Percentiles rank a stretch among this genome's conserved stretches.
Conservation (phyloP, 2,888 invertebrate genomes). For the Theodoxus fluviatilis region DNA sequence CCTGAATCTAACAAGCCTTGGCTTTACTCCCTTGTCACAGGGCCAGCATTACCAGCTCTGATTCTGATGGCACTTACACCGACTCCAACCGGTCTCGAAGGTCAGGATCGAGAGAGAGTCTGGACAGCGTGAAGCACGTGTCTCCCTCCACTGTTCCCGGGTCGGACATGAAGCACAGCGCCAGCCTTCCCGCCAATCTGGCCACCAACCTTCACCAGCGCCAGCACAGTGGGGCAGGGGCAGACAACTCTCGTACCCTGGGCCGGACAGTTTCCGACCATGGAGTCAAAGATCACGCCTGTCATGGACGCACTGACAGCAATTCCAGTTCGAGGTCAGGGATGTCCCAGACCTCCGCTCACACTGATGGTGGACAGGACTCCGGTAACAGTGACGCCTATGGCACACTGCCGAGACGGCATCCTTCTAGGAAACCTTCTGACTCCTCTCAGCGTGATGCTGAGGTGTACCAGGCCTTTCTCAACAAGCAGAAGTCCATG, state of each 20-base stretch:
- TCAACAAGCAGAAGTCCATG: conserved; percentile 44
- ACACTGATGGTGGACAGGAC: conserved; percentile 13
- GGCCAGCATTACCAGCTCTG: conserved; percentile 38
- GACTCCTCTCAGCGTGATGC: conserved; percentile 40
- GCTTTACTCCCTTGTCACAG: conserved; percentile 28
- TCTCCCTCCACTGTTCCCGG: background rate
- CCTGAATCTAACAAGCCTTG: background rate
- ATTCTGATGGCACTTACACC: conserved; percentile 36
- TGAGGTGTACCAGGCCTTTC: conserved; percentile 48
- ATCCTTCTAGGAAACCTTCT: conserved; percentile 37
- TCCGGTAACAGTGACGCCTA: conserved; percentile 42
- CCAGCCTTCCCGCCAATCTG: conserved; percentile 22
- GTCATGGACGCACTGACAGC: conserved; percentile 28
- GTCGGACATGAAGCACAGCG: background rate
- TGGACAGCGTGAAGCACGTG: background rate
- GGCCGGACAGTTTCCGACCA: conserved; percentile 20
- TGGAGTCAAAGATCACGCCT: conserved; percentile 17
- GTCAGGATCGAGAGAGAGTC: conserved; percentile 22
- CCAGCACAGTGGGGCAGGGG: background rate
- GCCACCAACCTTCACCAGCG: no score
- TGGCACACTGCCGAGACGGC: conserved; percentile 49
- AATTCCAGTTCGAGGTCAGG: conserved; percentile 26
- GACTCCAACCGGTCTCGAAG: conserved; percentile 17
- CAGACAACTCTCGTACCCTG: conserved; percentile 5
- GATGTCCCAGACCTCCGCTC: conserved; percentile 28